These are phyloP conservation scores for Rhopalosiphum nymphaeae DNA, from an alignment of 2,888 invertebrate species.

Conservation along the genomic window DNA sequence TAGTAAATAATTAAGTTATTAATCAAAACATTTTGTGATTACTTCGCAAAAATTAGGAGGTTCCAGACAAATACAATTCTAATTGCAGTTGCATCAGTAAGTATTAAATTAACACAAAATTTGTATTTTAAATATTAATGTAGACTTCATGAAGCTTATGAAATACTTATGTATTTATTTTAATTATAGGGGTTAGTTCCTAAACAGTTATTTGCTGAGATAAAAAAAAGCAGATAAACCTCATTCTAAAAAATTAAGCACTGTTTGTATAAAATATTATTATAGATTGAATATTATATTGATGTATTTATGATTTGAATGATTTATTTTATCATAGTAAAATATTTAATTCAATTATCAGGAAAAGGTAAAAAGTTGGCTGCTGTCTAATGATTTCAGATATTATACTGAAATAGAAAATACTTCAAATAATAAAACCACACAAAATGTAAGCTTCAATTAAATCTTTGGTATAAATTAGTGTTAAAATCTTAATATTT, in stretches of 20 bases:
- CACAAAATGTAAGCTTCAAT: conserved; percentile 1
- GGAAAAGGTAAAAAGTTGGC: background rate
- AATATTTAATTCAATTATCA: background rate
- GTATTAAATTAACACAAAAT: background rate
- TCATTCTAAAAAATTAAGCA: background rate
- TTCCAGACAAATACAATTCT: background rate
- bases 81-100: background rate
- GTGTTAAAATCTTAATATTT: background rate
- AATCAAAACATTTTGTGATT: too few species aligned
- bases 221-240: background rate
- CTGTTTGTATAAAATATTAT: background rate
- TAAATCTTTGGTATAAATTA: background rate
- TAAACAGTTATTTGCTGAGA: background rate
- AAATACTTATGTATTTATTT: background rate
- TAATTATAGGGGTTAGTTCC: background rate
- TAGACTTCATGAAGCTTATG: too few species aligned
- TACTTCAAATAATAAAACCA: background rate
- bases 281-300: background rate
- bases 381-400: background rate
- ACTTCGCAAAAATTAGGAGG: background rate
- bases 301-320: background rate
- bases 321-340: background rate
- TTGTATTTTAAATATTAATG: too few species aligned
- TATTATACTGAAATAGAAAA: background rate
- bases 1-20: too few species aligned